A percentile compares a stretch with the other conserved stretches of the same genome.
phyloP scores from a whole-genome alignment of 2,113 vertebrate species.

The Eolophus roseicapilla region DNA sequence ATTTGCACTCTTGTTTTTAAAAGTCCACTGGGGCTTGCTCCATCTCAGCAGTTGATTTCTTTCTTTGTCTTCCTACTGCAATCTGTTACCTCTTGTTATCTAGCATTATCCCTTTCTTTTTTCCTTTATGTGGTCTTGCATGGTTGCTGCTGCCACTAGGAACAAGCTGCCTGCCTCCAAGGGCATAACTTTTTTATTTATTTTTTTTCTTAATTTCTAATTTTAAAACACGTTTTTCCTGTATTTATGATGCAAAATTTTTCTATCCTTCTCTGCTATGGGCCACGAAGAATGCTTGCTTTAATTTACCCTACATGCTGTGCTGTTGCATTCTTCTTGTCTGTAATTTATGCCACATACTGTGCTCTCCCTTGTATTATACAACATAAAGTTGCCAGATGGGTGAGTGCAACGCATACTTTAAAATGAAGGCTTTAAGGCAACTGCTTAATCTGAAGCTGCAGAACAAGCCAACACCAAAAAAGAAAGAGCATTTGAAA shows the following conservation, averaged over 20 bases:
- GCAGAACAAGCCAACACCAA: slow-evolving; percentile 32
- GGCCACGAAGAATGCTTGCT: slow-evolving; percentile 47
- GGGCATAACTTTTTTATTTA: neutral
- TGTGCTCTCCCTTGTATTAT: slow-evolving; percentile 57
- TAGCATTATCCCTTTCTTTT: slow-evolving; percentile 19
- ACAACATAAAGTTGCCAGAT: slow-evolving; percentile 66
- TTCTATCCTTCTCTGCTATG: slow-evolving; percentile 48
- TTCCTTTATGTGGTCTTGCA: slow-evolving; percentile 20
- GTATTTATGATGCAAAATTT: slow-evolving; percentile 51
- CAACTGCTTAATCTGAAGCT: slow-evolving; percentile 27
- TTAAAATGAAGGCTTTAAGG: slow-evolving; percentile 52
- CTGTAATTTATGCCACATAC: slow-evolving; percentile 69
- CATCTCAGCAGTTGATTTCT: slow-evolving; percentile 44
- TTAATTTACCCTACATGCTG: slow-evolving; percentile 64
- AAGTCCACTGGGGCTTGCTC: slow-evolving; percentile 38
- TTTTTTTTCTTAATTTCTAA: neutral
- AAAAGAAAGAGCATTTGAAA: slow-evolving; percentile 32
- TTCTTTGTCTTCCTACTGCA: slow-evolving; percentile 42
- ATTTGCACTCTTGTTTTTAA: slow-evolving; percentile 23
- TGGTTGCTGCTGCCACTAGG: neutral
- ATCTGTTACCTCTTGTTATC: slow-evolving; percentile 57
- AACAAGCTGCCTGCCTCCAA: slow-evolving; percentile 12
- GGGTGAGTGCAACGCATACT: slow-evolving; percentile 35
- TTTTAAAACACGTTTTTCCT: slow-evolving; percentile 42
- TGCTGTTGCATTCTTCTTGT: slow-evolving; percentile 58